phyloP scores from a whole-genome alignment of 2,888 invertebrate genomes.

The Elgonia sp. region DNA sequence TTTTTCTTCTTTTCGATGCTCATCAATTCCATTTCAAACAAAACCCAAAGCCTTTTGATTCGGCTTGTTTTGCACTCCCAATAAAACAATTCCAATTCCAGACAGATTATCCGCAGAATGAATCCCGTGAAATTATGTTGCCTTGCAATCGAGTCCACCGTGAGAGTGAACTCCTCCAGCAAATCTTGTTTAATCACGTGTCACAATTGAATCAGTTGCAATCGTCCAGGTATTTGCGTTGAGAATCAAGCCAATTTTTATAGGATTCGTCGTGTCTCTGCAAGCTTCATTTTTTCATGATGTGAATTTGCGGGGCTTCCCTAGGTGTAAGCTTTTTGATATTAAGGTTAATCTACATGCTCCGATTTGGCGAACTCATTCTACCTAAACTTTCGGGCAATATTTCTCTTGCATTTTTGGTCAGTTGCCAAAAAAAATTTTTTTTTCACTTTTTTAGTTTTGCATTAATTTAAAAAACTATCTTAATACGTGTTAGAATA shows the following conservation, averaged over 20 bases:
- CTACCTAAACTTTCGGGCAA: not conserved
- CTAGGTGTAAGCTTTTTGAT: constrained; percentile 54
- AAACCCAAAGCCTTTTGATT: not conserved
- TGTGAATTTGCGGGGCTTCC: constrained; percentile 46
- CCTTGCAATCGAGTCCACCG: not conserved
- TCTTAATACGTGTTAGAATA: no score
- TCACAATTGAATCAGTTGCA: constrained; percentile 45
- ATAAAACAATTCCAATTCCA: constrained; percentile 4
- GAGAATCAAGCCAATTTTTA: constrained; percentile 38
- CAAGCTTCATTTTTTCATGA: constrained; percentile 34
- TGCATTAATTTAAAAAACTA: no score
- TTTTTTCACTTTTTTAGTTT: not conserved
- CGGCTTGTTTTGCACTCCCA: not conserved
- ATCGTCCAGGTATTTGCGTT: constrained; percentile 2
- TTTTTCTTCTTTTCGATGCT: no score
- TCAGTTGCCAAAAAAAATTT: not conserved
- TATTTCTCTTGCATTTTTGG: not conserved
- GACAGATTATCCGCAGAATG: constrained; percentile 4
- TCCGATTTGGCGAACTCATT: constrained; percentile 31
- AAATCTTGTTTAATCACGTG: constrained; percentile 47
- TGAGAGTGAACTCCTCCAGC: constrained; percentile 25
- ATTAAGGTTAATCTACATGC: constrained; percentile 65
- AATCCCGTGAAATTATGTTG: constrained; percentile 28
- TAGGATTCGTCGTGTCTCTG: constrained; percentile 46
- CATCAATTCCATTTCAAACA: constrained; percentile 16